Percentiles rank a stretch among this genome's conserved stretches.
phyloP scores from a whole-genome alignment of 2,113 vertebrate genomes.

The Aix galericulata region DNA sequence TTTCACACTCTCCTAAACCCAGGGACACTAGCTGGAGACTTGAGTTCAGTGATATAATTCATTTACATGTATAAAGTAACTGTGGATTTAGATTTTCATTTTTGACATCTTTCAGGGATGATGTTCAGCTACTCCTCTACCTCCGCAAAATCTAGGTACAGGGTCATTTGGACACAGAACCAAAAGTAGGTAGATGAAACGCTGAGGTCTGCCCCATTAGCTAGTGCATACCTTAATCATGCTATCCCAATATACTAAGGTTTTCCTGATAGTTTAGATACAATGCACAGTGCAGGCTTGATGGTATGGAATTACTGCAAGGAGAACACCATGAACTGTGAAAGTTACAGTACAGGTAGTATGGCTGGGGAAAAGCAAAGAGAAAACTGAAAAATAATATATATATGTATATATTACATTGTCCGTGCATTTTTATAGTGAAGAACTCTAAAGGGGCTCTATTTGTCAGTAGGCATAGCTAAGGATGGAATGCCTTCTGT shows the following conservation, averaged over 20 bases:
- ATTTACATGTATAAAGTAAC: neutral
- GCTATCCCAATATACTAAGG: neutral
- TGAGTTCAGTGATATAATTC: neutral
- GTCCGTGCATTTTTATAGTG: conserved; percentile 70
- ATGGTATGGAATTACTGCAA: neutral
- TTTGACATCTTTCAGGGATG: neutral
- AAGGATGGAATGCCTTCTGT: conserved; percentile 76
- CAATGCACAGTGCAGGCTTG: neutral
- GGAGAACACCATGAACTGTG: neutral
- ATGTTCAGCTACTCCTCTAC: neutral
- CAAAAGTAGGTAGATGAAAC: neutral
- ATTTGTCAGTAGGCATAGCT: conserved; percentile 10
- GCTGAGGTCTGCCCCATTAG: neutral
- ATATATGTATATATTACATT: neutral
- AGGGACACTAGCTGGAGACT: neutral
- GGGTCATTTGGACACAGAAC: neutral
- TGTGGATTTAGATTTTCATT: neutral
- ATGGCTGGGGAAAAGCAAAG: conserved; percentile 30
- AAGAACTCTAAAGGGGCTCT: conserved; percentile 44
- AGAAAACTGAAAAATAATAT: conserved; percentile 67
- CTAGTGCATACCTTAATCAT: conserved; percentile 4
- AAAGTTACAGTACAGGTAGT: conserved; percentile 48
- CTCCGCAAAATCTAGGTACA: neutral
- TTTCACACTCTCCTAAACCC: neutral
- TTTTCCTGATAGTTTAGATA: neutral